phyloP scores from a whole-genome alignment of 1,140 invertebrate genomes.

The Anastrepha obliqua region DNA sequence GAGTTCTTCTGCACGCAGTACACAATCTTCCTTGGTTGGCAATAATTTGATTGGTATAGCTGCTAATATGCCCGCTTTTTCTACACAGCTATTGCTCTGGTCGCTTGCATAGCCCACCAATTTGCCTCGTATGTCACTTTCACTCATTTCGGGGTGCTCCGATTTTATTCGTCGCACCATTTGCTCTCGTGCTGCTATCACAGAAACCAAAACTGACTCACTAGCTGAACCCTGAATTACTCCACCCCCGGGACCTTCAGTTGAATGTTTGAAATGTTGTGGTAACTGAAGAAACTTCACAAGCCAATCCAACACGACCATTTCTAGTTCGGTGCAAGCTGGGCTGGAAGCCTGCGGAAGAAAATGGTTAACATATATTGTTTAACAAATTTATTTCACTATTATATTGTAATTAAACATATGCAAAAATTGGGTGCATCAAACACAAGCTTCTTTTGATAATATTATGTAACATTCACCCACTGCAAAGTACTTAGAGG shows the following conservation, averaged over 20 bases:
- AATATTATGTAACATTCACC: too few relatives aligned
- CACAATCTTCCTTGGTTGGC: constrained; percentile 83
- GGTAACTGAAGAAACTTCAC: constrained; percentile 91
- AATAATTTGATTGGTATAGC: constrained; percentile 88
- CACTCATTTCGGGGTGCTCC: constrained; percentile 79
- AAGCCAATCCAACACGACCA: constrained; percentile 95
- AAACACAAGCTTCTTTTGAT: too few relatives aligned
- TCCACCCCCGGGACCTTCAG: constrained; percentile 89
- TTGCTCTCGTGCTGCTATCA: constrained; percentile 88
- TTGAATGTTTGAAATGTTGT: constrained; percentile 85
- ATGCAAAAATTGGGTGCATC: too few relatives aligned
- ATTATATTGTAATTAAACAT: too few relatives aligned
- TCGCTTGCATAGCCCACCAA: constrained; percentile 91
- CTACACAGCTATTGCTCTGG: constrained; percentile 94
- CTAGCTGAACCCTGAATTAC: constrained; percentile 95
- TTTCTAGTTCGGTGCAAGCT: constrained; percentile 95
- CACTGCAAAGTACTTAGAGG: too few relatives aligned
- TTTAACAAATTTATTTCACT: too few relatives aligned
- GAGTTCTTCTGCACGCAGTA: constrained; percentile 84
- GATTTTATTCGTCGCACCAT: constrained; percentile 78
- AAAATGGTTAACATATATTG: neutral
- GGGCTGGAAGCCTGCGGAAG: constrained; percentile 86
- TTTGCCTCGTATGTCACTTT: constrained; percentile 81
- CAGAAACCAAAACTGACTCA: constrained; percentile 89
- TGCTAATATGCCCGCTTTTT: constrained; percentile 88